A percentile compares a stretch with the other conserved stretches of the same genome.
Conservation (phyloP, 92 coral and sea anemone genomes). For the Muricea muricata region DNA sequence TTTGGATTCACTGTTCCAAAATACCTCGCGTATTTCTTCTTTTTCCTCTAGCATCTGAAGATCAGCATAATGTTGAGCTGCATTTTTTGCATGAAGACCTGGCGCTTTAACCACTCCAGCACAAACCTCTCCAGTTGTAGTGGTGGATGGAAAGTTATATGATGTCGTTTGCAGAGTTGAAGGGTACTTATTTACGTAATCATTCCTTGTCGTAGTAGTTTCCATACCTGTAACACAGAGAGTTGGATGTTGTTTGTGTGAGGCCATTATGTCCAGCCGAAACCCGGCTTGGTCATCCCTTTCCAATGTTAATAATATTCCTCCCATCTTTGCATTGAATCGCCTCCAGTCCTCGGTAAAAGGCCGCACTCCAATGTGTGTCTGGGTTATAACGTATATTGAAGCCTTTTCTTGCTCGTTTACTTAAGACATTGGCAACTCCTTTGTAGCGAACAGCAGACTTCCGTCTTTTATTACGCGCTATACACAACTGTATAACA, state of each 20-base stretch:
- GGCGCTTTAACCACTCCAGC: constrained; percentile 47
- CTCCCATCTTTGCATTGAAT: constrained; percentile 61
- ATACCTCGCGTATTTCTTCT: constrained; percentile 53
- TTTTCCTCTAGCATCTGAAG: constrained; percentile 54
- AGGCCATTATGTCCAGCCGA: constrained; percentile 48
- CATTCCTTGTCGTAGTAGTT: constrained; percentile 10
- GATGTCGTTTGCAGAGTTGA: too few relatives aligned
- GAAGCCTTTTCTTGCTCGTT: constrained; percentile 71
- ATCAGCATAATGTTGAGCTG: constrained; percentile 45
- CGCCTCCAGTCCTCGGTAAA: constrained; percentile 51
- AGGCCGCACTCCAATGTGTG: constrained; percentile 69
- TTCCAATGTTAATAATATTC: constrained; percentile 48
- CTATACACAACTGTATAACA: constrained; percentile 73
- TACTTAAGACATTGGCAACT: constrained; percentile 53
- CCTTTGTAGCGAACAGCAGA: constrained; percentile 66
- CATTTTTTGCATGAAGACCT: constrained; percentile 21
- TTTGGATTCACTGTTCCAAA: constrained; percentile 48
- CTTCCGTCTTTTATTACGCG: constrained; percentile 65
- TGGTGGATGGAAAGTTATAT: constrained; percentile 28
- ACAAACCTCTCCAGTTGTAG: constrained; percentile 32
- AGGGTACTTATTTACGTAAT: constrained; percentile 28
- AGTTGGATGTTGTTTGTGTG: constrained; percentile 38
- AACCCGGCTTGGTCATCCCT: constrained; percentile 53
- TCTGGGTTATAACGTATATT: constrained; percentile 70
- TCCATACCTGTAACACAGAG: constrained; percentile 23